Evolutionary conservation across 2,888 invertebrate species (phyloP).

Genomic region (Adelphocoris suturalis): DNA sequence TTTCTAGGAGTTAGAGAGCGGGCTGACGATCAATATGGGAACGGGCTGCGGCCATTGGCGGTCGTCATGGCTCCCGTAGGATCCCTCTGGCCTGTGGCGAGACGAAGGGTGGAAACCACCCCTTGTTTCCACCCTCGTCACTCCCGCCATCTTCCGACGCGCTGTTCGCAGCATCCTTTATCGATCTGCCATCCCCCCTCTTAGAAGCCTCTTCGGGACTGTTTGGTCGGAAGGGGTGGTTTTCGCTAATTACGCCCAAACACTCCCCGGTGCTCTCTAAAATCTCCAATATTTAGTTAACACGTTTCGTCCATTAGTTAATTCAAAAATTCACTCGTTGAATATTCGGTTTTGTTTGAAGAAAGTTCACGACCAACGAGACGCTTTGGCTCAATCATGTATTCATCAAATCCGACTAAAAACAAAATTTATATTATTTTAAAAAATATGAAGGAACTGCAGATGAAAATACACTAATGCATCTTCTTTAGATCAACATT

Average conservation of each 20-base stretch:
- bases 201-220: neutral
- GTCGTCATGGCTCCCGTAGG: constrained; percentile 57
- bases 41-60: constrained; percentile 61
- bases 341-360: no score
- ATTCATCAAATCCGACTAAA: no score
- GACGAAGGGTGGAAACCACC: constrained; percentile 37
- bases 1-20: neutral
- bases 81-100: neutral
- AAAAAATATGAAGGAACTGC: no score
- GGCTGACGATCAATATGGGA: constrained; percentile 62
- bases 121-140: neutral
- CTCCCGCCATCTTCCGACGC: constrained; percentile 46
- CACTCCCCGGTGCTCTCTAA: neutral
- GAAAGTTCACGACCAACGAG: no score
- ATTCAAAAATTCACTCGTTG: no score
- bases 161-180: constrained; percentile 58
- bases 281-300: neutral
- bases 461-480: no score
- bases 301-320: no score
- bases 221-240: neutral
- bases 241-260: constrained; percentile 23
- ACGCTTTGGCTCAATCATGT: no score
- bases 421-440: no score
- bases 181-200: constrained; percentile 41
- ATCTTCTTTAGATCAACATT: no score